Conservation (phyloP, 1,140 invertebrate species). For the Pararge aegeria region DNA sequence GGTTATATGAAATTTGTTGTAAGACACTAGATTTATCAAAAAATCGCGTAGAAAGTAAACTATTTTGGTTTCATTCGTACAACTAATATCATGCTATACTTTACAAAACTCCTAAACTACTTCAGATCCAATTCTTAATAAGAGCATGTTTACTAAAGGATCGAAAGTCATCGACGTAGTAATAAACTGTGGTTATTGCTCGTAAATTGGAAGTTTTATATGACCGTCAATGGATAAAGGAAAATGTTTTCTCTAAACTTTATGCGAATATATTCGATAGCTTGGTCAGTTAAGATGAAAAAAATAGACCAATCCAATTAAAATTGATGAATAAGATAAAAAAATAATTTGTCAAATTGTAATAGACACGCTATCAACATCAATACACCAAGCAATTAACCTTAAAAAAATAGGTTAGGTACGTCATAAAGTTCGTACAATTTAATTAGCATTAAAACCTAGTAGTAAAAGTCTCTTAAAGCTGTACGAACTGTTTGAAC, state of each 20-base stretch:
- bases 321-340: background rate
- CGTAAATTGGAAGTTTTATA: background rate
- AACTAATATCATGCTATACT: no score
- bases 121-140: no score
- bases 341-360: background rate
- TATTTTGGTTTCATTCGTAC: no score
- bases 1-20: no score
- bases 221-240: background rate
- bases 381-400: no score
- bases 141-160: no score
- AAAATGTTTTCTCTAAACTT: background rate
- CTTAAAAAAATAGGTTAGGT: background rate
- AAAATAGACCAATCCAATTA: background rate
- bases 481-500: no score
- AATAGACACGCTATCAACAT: no score
- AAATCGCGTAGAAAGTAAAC: no score
- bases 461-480: background rate
- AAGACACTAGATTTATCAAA: no score
- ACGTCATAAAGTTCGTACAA: background rate
- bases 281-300: background rate
- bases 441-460: background rate
- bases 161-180: no score
- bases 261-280: background rate
- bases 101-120: no score
- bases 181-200: background rate